A percentile compares a stretch with the other conserved stretches of the same genome.
Conservation (phyloP, 1,140 invertebrate genomes). For the Acromyrmex echinatior region DNA sequence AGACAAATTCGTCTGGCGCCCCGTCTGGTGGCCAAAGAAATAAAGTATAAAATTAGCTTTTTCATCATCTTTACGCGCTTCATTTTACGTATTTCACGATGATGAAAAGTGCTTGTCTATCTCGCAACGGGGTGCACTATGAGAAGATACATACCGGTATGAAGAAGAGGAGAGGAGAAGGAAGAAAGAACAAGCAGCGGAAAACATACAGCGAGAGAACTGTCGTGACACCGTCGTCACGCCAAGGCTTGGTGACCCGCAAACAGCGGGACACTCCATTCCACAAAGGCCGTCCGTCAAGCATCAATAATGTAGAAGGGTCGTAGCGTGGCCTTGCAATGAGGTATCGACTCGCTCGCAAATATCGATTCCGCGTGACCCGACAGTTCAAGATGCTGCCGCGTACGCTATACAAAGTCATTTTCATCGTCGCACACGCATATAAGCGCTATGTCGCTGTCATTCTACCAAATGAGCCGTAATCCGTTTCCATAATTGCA, state of each 20-base stretch:
- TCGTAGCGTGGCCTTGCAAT: conserved; percentile 80
- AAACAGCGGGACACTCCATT: conserved; percentile 77
- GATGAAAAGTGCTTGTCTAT: conserved; percentile 6
- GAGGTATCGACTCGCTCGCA: conserved; percentile 78
- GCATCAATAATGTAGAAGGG: conserved; percentile 83
- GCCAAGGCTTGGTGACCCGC: conserved; percentile 75
- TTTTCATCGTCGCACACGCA: conserved; percentile 12
- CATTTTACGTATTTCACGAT: not conserved
- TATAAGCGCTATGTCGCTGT: not conserved
- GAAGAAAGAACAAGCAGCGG: not conserved
- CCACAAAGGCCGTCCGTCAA: conserved; percentile 78
- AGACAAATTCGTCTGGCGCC: conserved; percentile 3
- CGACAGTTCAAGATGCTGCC: conserved; percentile 32
- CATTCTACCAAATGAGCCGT: not conserved
- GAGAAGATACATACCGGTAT: not conserved
- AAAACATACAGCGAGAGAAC: conserved; percentile 59
- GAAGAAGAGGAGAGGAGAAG: not conserved
- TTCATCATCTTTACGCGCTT: not conserved
- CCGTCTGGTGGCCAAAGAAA: conserved; percentile 9
- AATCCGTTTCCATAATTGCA: not conserved
- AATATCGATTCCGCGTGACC: conserved; percentile 75
- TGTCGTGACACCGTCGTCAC: conserved; percentile 69
- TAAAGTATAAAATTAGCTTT: conserved; percentile 20
- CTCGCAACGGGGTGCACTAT: conserved; percentile 23
- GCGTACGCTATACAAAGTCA: conserved; percentile 41